Evolutionary conservation across 2,113 vertebrate species (phyloP).

Genomic region (Phylloscopus trochiloides): DNA sequence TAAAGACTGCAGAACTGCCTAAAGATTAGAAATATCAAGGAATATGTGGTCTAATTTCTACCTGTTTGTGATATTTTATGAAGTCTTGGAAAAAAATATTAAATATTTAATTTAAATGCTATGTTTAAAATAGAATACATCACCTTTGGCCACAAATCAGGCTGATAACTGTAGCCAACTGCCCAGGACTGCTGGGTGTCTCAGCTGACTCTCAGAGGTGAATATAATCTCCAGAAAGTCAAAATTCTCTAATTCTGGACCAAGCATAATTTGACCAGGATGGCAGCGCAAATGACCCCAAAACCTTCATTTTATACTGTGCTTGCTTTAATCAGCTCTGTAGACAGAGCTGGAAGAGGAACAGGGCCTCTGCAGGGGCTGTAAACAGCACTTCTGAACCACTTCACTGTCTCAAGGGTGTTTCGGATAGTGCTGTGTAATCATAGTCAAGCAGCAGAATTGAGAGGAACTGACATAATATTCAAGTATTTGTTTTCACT

Average conservation of each 20-base stretch:
- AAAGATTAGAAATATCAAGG: neutral
- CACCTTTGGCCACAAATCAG: neutral
- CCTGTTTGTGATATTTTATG: neutral
- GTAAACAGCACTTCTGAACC: conserved; percentile 14
- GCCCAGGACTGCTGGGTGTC: neutral
- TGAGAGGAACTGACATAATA: neutral
- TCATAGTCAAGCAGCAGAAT: neutral
- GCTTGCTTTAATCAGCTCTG: neutral
- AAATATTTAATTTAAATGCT: neutral
- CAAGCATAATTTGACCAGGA: neutral
- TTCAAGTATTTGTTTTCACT: neutral
- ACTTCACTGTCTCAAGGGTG: neutral
- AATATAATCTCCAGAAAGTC: neutral
- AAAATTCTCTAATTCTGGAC: neutral
- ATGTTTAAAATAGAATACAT: neutral
- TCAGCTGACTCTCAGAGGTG: neutral
- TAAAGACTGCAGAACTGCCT: neutral
- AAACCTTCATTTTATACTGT: neutral
- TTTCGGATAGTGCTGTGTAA: neutral
- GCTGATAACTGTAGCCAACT: neutral
- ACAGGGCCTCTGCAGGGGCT: neutral
- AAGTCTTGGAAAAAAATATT: accelerated
- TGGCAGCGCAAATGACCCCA: neutral
- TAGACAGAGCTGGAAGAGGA: neutral
- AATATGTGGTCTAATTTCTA: neutral